phyloP scores from a whole-genome alignment of 2,888 invertebrate species.

The Andrena flavipes region DNA sequence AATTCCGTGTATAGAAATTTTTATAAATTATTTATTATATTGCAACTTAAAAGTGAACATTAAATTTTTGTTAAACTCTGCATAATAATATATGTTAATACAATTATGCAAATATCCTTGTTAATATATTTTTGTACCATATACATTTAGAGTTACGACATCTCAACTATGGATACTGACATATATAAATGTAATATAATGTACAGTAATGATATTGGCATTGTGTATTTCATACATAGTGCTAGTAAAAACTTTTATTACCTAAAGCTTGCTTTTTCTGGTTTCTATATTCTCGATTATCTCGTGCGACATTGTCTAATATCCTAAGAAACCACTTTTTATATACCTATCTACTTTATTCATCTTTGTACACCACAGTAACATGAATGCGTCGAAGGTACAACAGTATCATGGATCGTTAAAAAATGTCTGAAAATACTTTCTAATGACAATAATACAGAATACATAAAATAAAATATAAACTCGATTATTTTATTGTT shows the following conservation, averaged over 20 bases:
- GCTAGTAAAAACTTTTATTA: conserved; percentile 45
- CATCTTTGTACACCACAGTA: conserved; percentile 68
- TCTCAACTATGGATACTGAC: conserved; percentile 34
- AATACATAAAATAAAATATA: conserved; percentile 56
- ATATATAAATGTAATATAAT: conserved; percentile 53
- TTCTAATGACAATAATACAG: conserved; percentile 48
- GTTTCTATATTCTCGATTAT: conserved; percentile 41
- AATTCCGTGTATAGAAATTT: conserved; percentile 45
- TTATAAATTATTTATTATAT: conserved; percentile 69
- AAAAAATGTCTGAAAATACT: conserved; percentile 54
- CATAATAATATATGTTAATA: conserved; percentile 72
- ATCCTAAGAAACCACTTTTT: conserved; percentile 56
- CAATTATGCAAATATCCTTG: conserved; percentile 72
- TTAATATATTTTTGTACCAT: conserved; percentile 61
- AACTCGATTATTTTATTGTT: conserved; percentile 51
- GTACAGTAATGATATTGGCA: conserved; percentile 48
- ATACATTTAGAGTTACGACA: conserved; percentile 44
- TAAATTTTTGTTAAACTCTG: conserved; percentile 57
- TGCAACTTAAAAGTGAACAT: conserved; percentile 58
- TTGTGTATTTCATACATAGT: conserved; percentile 36
- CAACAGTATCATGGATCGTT: conserved; percentile 44
- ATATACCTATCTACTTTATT: conserved; percentile 57
- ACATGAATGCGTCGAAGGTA: conserved; percentile 55
- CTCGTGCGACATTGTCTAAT: conserved; percentile 40
- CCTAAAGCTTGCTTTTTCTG: conserved; percentile 49